phyloP scores from a whole-genome alignment of 2,888 invertebrate species.

The Terebella lapidaria region DNA sequence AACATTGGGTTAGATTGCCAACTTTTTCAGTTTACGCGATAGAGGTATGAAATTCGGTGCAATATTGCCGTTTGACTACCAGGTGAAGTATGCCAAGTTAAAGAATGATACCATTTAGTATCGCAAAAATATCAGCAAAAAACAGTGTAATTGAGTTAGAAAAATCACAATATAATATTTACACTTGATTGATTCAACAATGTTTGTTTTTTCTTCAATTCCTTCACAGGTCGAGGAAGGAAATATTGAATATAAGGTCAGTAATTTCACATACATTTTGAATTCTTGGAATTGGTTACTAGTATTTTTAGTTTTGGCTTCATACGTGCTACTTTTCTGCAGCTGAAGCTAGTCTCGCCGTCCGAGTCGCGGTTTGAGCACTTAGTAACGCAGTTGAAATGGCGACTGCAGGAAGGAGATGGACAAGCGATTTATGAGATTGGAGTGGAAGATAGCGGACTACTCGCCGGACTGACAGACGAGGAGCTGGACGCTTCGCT shows the following conservation, averaged over 20 bases:
- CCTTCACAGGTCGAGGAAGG: slow-evolving; percentile 71
- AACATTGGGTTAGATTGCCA: no score
- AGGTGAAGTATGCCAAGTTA: not conserved
- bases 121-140: not conserved
- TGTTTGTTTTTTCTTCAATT: not conserved
- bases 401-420: slow-evolving; percentile 91
- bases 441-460: slow-evolving; percentile 66
- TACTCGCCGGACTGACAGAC: slow-evolving; percentile 66
- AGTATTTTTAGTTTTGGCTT: not conserved
- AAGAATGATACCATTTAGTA: not conserved
- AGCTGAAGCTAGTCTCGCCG: slow-evolving; percentile 87
- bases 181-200: not conserved
- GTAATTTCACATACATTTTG: slow-evolving; percentile 8
- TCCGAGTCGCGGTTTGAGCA: slow-evolving; percentile 89
- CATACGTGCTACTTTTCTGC: slow-evolving; percentile 8
- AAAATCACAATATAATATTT: no score
- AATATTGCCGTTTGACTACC: no score
- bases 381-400: slow-evolving; percentile 97
- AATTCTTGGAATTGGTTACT: not conserved
- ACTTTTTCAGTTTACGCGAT: no score
- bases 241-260: slow-evolving; percentile 82
- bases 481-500: slow-evolving; percentile 87
- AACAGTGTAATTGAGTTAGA: no score
- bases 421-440: slow-evolving; percentile 98
- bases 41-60: no score